Conservation (phyloP, 2,113 vertebrate species). For the Zingel zingel region DNA sequence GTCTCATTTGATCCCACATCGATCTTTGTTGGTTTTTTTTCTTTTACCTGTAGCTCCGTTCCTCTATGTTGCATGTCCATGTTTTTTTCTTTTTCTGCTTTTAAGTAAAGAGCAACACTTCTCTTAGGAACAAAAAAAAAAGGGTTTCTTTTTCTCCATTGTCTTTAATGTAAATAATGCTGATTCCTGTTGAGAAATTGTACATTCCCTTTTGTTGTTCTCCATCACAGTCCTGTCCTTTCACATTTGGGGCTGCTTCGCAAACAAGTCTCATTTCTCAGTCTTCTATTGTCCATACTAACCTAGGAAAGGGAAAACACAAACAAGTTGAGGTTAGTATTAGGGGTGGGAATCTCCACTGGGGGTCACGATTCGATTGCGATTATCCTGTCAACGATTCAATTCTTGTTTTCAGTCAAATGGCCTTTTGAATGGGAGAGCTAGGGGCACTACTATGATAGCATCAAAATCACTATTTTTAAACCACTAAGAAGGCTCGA, state of each 20-base stretch:
- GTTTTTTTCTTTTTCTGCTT: slow-evolving; percentile 52
- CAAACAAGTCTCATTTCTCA: slow-evolving; percentile 25
- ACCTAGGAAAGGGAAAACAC: slow-evolving; percentile 43
- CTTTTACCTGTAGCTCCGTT: slow-evolving; percentile 43
- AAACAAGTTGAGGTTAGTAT: not conserved
- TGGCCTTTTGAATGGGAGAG: no score
- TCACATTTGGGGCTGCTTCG: slow-evolving; percentile 52
- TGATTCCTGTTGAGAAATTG: slow-evolving; percentile 72
- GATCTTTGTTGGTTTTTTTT: slow-evolving; percentile 36
- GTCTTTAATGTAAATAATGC: slow-evolving; percentile 75
- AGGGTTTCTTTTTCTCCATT: slow-evolving; percentile 45
- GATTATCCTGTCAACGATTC: no score
- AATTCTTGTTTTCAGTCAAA: no score
- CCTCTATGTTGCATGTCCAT: slow-evolving; percentile 60
- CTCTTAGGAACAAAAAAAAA: slow-evolving; percentile 33
- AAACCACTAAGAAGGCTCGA: no score
- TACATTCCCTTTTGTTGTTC: slow-evolving; percentile 79
- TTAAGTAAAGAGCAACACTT: slow-evolving; percentile 70
- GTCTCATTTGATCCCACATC: slow-evolving; percentile 54
- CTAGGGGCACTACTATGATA: no score
- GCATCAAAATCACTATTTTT: no score
- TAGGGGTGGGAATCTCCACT: no score
- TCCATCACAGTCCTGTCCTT: slow-evolving; percentile 45
- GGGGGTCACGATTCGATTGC: no score
- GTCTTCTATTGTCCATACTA: slow-evolving; percentile 54